Percentiles rank a stretch among this genome's conserved stretches.
These are phyloP conservation scores for Himantopus leucocephalus DNA, from an alignment of 2,113 vertebrate genomes.

Conservation along the genomic window DNA sequence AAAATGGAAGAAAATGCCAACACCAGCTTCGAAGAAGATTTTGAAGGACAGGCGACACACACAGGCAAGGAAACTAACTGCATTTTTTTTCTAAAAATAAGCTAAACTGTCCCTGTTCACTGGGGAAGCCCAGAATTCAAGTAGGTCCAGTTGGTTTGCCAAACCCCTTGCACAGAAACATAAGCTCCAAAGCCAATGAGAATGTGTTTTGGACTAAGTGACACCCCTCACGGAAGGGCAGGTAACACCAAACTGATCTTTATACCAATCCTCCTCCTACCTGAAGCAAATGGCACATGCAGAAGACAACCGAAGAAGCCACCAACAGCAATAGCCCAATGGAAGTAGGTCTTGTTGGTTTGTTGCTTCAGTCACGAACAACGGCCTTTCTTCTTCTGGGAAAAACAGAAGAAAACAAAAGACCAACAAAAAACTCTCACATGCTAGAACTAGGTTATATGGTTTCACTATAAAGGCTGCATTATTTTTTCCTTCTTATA, in stretches of 20 bases:
- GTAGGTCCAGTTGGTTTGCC: not conserved
- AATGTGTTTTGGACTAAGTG: not conserved
- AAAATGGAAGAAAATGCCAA: slow-evolving; percentile 76
- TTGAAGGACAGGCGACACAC: slow-evolving; percentile 83
- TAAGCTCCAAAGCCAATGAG: not conserved
- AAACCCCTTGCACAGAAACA: not conserved
- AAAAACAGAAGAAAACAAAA: not conserved
- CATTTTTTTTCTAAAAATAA: not conserved
- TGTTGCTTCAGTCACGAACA: not conserved
- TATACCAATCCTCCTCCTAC: not conserved
- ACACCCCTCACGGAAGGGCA: not conserved
- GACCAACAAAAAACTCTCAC: not conserved
- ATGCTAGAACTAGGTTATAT: not conserved
- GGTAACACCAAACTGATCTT: not conserved
- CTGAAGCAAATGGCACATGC: not conserved
- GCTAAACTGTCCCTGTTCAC: not conserved
- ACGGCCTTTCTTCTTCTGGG: not conserved
- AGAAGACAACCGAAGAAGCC: not conserved
- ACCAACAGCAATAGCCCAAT: not conserved
- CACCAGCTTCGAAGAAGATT: slow-evolving; percentile 80
- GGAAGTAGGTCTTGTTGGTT: not conserved
- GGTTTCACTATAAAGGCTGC: not conserved
- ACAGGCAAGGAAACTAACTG: slow-evolving; percentile 83
- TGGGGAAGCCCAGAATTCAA: not conserved
- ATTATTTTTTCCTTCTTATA: not conserved